A percentile compares a stretch with the other conserved stretches of the same genome.
phyloP scores from a whole-genome alignment of 1,140 invertebrate species.

The Brachionus calyciflorus region DNA sequence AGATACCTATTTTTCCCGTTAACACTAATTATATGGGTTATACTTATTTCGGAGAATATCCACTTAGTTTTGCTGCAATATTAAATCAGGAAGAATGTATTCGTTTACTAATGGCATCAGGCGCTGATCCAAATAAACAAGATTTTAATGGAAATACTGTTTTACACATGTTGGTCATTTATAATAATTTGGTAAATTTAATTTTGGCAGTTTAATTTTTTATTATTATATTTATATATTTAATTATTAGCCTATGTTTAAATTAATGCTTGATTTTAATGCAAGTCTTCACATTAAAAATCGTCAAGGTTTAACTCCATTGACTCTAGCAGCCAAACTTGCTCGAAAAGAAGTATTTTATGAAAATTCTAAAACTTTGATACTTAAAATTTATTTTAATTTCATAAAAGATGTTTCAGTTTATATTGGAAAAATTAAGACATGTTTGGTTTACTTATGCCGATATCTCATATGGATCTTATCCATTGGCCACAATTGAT shows the following conservation, averaged over 20 bases:
- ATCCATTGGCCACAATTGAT: conserved; percentile 90
- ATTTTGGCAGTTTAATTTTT: too few species aligned
- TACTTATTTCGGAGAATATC: conserved; percentile 97
- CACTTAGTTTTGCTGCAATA: conserved; percentile 89
- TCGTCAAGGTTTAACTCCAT: conserved; percentile 79
- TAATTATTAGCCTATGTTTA: conserved; percentile 74
- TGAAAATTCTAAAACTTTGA: neutral
- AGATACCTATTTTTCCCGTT: conserved; percentile 79
- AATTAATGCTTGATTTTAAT: conserved; percentile 88
- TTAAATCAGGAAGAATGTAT: conserved; percentile 95
- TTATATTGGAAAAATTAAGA: conserved; percentile 86
- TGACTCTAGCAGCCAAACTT: conserved; percentile 88
- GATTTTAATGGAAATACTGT: conserved; percentile 97
- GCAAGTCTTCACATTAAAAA: conserved; percentile 80
- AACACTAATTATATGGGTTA: conserved; percentile 91
- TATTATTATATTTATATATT: too few species aligned
- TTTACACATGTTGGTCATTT: conserved; percentile 92
- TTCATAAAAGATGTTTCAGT: conserved; percentile 75
- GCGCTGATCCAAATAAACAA: conserved; percentile 88
- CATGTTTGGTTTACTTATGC: conserved; percentile 84
- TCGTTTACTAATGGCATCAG: conserved; percentile 82
- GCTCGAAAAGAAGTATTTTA: conserved; percentile 73
- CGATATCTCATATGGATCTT: conserved; percentile 90
- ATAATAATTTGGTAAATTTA: conserved; percentile 89
- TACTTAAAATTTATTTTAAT: conserved; percentile 12